phyloP scores from a whole-genome alignment of 2,113 vertebrate species.

The Syngnathoides biaculeatus region DNA sequence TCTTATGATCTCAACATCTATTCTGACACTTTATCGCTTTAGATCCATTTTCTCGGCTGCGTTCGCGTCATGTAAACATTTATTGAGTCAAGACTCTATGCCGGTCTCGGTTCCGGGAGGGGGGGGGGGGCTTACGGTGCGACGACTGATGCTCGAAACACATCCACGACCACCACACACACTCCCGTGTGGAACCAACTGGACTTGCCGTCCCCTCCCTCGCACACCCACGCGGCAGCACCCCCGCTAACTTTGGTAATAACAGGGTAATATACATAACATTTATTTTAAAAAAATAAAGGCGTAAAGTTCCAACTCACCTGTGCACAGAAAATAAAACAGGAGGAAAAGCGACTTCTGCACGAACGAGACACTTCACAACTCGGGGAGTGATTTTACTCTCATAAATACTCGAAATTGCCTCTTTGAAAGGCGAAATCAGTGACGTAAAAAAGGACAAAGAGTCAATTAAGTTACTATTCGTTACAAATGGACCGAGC shows the following conservation, averaged over 20 bases:
- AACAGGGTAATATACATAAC: not conserved
- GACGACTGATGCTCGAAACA: slow-evolving; percentile 77
- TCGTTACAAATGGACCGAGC: not conserved
- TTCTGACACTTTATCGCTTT: slow-evolving; percentile 25
- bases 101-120: slow-evolving; percentile 47
- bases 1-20: slow-evolving; percentile 47
- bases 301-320: not conserved
- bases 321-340: not conserved
- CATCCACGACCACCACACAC: slow-evolving; percentile 68
- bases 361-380: not conserved
- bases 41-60: slow-evolving; percentile 61
- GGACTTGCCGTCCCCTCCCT: too few species aligned
- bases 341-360: not conserved
- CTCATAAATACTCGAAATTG: not conserved
- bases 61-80: slow-evolving; percentile 39
- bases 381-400: not conserved
- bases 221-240: slow-evolving; percentile 37
- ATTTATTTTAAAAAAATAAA: too few species aligned
- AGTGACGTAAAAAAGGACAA: not conserved
- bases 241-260: slow-evolving; percentile 58
- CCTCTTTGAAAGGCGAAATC: not conserved
- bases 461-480: not conserved
- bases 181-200: slow-evolving; percentile 21
- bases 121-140: slow-evolving; percentile 58
- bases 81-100: slow-evolving; percentile 24